Evolutionary conservation across 2,888 invertebrate genomes (phyloP).

Genomic region (Drosophila merina): DNA sequence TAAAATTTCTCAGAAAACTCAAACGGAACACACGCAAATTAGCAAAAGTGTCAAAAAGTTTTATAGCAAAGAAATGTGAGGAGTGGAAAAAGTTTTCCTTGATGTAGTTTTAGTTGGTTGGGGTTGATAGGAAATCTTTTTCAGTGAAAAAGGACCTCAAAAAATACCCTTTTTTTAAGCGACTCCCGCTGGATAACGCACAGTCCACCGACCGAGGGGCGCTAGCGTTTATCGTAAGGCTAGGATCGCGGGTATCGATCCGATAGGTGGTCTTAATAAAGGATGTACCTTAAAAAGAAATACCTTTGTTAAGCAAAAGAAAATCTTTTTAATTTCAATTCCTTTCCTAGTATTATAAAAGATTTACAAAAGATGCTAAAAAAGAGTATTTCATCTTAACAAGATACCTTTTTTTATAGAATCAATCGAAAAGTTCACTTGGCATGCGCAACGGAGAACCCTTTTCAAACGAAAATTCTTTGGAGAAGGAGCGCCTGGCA

Average conservation of each 20-base stretch:
- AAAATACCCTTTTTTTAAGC: too few species aligned
- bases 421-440: conserved; percentile 63
- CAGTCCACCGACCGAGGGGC: too few species aligned
- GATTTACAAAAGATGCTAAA: not conserved
- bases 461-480: conserved; percentile 16
- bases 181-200: too few species aligned
- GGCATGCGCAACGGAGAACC: conserved; percentile 40
- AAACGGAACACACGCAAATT: conserved; percentile 53
- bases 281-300: not conserved
- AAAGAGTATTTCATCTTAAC: not conserved
- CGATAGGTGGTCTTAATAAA: not conserved
- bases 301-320: not conserved
- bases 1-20: conserved; percentile 70
- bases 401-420: conserved; percentile 22
- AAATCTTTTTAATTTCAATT: not conserved
- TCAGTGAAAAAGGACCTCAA: not conserved
- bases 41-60: conserved; percentile 75
- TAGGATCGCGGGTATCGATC: too few species aligned
- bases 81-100: conserved; percentile 28
- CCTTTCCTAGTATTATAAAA: not conserved
- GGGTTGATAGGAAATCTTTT: not conserved
- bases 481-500: not conserved
- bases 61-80: conserved; percentile 18
- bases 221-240: too few species aligned
- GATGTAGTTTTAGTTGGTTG: conserved; percentile 24